Conservation (phyloP, 2,888 invertebrate genomes). For the Drosophila quinaria region DNA sequence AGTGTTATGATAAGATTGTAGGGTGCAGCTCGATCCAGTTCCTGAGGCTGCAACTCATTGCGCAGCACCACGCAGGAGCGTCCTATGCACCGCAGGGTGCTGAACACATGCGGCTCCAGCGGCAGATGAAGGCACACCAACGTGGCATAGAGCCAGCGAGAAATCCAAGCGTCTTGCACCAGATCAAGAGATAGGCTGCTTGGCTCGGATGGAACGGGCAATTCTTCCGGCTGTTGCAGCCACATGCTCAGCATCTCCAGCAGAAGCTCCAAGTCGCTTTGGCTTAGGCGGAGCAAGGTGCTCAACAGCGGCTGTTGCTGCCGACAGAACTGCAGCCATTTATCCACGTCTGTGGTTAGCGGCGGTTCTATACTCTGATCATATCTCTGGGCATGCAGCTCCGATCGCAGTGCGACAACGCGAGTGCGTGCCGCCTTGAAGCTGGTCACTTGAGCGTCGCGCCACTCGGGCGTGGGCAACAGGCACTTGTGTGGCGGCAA, state of each 20-base stretch:
- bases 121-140: slow-evolving; percentile 84
- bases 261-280: slow-evolving; percentile 82
- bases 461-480: slow-evolving; percentile 84
- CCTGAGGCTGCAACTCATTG: slow-evolving; percentile 69
- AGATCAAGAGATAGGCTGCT: slow-evolving; percentile 64
- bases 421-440: slow-evolving; percentile 75
- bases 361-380: slow-evolving; percentile 65
- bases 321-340: slow-evolving; percentile 81
- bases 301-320: slow-evolving; percentile 80
- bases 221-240: slow-evolving; percentile 54
- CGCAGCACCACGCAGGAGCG: slow-evolving; percentile 81
- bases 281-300: slow-evolving; percentile 81
- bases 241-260: slow-evolving; percentile 81
- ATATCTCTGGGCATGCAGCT: slow-evolving; percentile 53
- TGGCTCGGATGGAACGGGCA: slow-evolving; percentile 12
- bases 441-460: slow-evolving; percentile 73
- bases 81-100: slow-evolving; percentile 83
- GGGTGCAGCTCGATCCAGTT: slow-evolving; percentile 78
- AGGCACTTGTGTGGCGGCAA: slow-evolving; percentile 61
- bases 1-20: slow-evolving; percentile 84
- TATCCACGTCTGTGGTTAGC: slow-evolving; percentile 64
- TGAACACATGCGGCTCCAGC: slow-evolving; percentile 83
- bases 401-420: slow-evolving; percentile 60
- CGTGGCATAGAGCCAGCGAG: slow-evolving; percentile 84
- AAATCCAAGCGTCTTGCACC: slow-evolving; percentile 79